Conservation (phyloP, 2,888 invertebrate species). For the Dynastes maya region DNA sequence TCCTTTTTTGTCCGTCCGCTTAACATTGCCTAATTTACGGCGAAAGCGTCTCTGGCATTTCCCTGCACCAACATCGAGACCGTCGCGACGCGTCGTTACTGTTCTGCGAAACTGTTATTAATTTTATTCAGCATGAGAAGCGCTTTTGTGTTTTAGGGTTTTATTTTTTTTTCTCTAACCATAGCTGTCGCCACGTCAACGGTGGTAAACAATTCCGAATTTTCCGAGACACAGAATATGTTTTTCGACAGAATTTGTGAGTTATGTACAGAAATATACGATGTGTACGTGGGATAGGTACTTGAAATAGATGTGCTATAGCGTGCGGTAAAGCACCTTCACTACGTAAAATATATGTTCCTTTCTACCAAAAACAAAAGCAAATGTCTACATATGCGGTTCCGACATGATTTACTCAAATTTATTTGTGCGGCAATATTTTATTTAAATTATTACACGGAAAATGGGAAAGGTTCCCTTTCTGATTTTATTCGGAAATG, state of each 20-base stretch:
- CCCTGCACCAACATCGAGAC: conserved; percentile 3
- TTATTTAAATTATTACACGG: not conserved
- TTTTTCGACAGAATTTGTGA: conserved; percentile 35
- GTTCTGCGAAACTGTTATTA: conserved; percentile 40
- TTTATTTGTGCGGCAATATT: not conserved
- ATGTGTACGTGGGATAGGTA: not conserved
- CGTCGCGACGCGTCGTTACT: not conserved
- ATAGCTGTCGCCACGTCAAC: not conserved
- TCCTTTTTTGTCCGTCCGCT: conserved; percentile 16
- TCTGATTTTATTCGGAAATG: too few relatives aligned
- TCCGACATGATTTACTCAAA: conserved; percentile 3
- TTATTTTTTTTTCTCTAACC: conserved; percentile 9
- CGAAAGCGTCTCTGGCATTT: conserved; percentile 33
- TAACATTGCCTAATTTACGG: conserved; percentile 41
- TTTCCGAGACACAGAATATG: conserved; percentile 33
- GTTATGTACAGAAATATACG: conserved; percentile 17
- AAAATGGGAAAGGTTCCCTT: too few relatives aligned
- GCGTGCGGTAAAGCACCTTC: not conserved
- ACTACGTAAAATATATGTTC: conserved; percentile 9
- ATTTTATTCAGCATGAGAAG: conserved; percentile 41
- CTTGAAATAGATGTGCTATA: conserved; percentile 24
- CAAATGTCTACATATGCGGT: conserved; percentile 1
- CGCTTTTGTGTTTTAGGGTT: conserved; percentile 35
- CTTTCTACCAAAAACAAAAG: conserved; percentile 1
- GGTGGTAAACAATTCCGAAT: conserved; percentile 42